phyloP scores from a whole-genome alignment of 1,140 invertebrate genomes.

The Solenopsis invicta region DNA sequence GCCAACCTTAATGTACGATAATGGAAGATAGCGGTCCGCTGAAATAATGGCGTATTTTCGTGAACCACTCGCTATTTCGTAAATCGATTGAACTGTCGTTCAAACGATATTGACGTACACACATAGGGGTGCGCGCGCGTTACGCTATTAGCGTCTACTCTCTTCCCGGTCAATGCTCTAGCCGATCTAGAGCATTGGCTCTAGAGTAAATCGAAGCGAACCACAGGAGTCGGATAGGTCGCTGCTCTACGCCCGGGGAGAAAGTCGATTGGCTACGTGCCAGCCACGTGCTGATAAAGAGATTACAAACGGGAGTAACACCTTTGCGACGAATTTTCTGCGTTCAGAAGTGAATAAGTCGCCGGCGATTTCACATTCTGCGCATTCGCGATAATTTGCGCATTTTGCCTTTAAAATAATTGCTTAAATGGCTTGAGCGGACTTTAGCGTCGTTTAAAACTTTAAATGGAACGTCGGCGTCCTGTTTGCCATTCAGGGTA shows the following conservation, averaged over 20 bases:
- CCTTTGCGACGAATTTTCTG: slow-evolving; percentile 69
- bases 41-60: neutral
- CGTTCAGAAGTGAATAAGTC: slow-evolving; percentile 36
- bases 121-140: neutral
- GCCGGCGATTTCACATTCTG: slow-evolving; percentile 1
- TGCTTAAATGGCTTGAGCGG: too few relatives aligned
- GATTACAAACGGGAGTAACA: slow-evolving; percentile 81
- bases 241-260: slow-evolving; percentile 40
- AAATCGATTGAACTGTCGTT: slow-evolving; percentile 29
- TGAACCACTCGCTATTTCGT: neutral
- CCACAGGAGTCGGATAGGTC: slow-evolving; percentile 25
- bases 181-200: slow-evolving; percentile 8
- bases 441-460: neutral
- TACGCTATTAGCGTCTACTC: slow-evolving; percentile 17
- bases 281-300: slow-evolving; percentile 83
- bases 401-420: neutral
- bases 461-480: neutral
- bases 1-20: neutral
- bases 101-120: neutral
- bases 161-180: slow-evolving; percentile 62
- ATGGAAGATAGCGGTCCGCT: slow-evolving; percentile 1
- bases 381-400: slow-evolving; percentile 5
- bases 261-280: slow-evolving; percentile 78
- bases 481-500: neutral
- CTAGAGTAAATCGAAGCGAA: slow-evolving; percentile 42